phyloP scores from a whole-genome alignment of 2,113 vertebrate genomes.

The Cervus canadensis region DNA sequence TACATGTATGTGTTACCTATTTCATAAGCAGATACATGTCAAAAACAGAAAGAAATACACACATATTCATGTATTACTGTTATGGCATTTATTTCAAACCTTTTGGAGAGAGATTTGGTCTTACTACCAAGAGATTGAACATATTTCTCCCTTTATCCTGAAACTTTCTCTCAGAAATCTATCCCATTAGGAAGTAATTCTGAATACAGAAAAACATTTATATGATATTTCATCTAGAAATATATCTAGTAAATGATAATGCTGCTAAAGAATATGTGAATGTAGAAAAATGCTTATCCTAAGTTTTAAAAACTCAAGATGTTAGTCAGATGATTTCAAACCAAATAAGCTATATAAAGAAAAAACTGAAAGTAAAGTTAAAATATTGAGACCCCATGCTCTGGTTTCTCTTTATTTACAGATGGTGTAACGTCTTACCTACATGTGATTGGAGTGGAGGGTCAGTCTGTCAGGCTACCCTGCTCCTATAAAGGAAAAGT shows the following conservation, averaged over 20 bases:
- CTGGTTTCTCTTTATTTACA: background rate
- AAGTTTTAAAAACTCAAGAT: background rate
- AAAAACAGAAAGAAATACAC: background rate
- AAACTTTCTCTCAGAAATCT: background rate
- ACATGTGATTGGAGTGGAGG: constrained; percentile 71
- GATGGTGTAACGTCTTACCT: fast-evolving
- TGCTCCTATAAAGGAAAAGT: constrained; percentile 61
- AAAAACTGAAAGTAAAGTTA: background rate
- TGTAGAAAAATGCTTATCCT: background rate
- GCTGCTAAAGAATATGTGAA: background rate
- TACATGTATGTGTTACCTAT: background rate
- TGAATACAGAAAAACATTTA: background rate
- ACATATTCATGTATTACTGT: background rate
- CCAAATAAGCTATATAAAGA: background rate
- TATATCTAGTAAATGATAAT: background rate
- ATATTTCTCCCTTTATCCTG: background rate
- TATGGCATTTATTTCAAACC: background rate
- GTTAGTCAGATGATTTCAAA: background rate
- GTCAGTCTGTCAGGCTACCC: constrained; percentile 79
- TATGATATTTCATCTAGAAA: background rate
- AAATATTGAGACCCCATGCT: background rate
- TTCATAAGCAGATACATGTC: background rate
- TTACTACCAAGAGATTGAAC: background rate
- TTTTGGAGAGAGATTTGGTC: background rate
- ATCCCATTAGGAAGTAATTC: background rate